These are phyloP conservation scores for Takifugu ocellatus DNA, from an alignment of 2,797 vertebrate species.

Conservation along the genomic window DNA sequence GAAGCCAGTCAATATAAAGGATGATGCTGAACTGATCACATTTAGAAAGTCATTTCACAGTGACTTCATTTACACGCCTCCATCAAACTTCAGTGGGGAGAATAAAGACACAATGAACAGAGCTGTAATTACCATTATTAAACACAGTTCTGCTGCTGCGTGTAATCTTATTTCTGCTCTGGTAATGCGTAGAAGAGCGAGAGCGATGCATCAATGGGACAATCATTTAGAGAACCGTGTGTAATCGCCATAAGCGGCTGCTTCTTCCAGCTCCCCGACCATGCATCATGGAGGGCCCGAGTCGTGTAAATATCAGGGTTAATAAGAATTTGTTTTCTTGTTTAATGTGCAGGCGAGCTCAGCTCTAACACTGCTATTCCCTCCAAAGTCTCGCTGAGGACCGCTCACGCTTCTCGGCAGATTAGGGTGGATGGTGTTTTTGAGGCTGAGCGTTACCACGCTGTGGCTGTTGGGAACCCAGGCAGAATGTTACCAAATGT, in stretches of 20 bases:
- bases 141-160: constrained; percentile 21
- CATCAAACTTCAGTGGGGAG: constrained; percentile 10
- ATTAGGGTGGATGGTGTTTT: not conserved
- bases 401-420: not conserved
- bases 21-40: not conserved
- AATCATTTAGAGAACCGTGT: constrained; percentile 27
- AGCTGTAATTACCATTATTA: constrained; percentile 38
- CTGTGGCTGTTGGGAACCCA: not conserved
- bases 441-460: not conserved
- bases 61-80: constrained; percentile 7
- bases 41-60: constrained; percentile 8
- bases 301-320: not conserved
- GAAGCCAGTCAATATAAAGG: constrained; percentile 3
- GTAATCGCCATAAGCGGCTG: constrained; percentile 30
- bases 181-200: constrained; percentile 25
- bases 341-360: not conserved
- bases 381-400: not conserved
- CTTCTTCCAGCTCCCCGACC: constrained; percentile 10
- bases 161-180: constrained; percentile 34
- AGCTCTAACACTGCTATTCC: not conserved
- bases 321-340: not conserved
- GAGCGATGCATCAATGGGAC: constrained; percentile 33
- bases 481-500: not conserved
- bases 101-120: constrained; percentile 11
- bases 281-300: not conserved